Conservation (phyloP, 1,140 invertebrate species). For the Vanessa tameamea region DNA sequence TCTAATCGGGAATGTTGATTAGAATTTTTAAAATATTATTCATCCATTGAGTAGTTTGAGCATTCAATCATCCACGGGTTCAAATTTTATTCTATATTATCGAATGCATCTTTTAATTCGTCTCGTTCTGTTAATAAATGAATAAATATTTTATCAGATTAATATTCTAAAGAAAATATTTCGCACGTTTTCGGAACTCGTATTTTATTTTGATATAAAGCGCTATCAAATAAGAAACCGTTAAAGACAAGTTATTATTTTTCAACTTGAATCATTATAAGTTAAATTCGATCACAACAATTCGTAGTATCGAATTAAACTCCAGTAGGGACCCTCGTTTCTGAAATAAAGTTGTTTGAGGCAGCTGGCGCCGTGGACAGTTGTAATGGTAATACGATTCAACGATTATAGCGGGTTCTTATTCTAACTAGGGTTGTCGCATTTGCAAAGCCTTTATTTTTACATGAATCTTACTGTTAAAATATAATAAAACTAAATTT, state of each 20-base stretch:
- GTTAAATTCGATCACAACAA: slow-evolving; percentile 40
- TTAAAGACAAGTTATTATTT: slow-evolving; percentile 36
- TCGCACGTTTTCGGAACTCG: too few relatives aligned
- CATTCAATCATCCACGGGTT: too few relatives aligned
- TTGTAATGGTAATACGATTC: slow-evolving; percentile 78
- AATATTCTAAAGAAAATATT: too few relatives aligned
- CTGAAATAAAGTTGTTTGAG: slow-evolving; percentile 75
- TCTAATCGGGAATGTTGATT: too few relatives aligned
- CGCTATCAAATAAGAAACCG: slow-evolving; percentile 6
- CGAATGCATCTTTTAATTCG: too few relatives aligned
- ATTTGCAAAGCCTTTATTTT: not conserved
- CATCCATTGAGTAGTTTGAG: too few relatives aligned
- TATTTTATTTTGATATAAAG: not conserved
- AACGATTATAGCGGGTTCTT: slow-evolving; percentile 66
- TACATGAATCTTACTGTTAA: too few relatives aligned
- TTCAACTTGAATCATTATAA: slow-evolving; percentile 40
- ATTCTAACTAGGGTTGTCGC: slow-evolving; percentile 43
- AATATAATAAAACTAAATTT: too few relatives aligned
- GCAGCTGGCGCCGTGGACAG: slow-evolving; percentile 73
- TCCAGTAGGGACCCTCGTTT: slow-evolving; percentile 51
- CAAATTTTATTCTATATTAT: too few relatives aligned
- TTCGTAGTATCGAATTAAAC: slow-evolving; percentile 50
- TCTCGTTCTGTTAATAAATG: too few relatives aligned
- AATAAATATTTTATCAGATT: too few relatives aligned
- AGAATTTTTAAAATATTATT: too few relatives aligned